phyloP scores from a whole-genome alignment of 2,888 invertebrate genomes.

The Mayetiola destructor region DNA sequence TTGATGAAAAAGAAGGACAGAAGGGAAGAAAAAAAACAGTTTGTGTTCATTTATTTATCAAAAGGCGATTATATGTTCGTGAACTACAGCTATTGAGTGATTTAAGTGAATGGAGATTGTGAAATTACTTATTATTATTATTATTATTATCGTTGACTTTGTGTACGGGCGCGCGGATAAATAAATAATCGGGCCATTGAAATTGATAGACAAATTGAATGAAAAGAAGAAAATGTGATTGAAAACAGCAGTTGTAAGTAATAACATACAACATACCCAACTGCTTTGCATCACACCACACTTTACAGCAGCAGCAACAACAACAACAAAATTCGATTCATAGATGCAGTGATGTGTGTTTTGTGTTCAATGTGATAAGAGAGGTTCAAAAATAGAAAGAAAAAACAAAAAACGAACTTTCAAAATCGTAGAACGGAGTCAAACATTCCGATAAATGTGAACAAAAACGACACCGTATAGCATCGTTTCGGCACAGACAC shows the following conservation, averaged over 20 bases:
- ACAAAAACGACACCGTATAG: neutral
- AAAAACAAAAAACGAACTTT: neutral
- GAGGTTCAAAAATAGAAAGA: neutral
- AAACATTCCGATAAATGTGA: neutral
- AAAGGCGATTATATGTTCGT: neutral
- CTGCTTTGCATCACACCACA: too few relatives aligned
- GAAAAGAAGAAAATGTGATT: constrained; percentile 3
- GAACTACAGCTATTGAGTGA: neutral
- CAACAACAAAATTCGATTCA: neutral
- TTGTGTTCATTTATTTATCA: neutral
- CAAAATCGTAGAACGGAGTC: neutral
- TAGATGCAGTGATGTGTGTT: constrained; percentile 12
- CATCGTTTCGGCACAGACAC: too few relatives aligned
- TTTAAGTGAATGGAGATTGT: neutral
- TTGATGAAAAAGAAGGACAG: neutral
- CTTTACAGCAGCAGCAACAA: neutral
- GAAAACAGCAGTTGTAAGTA: too few relatives aligned
- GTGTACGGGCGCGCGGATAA: neutral
- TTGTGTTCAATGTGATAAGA: constrained; percentile 6
- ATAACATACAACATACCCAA: too few relatives aligned
- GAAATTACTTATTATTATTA: neutral
- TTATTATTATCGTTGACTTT: neutral
- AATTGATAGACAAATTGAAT: neutral
- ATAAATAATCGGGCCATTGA: neutral
- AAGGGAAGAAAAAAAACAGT: neutral